Evolutionary conservation across 2,888 invertebrate genomes (phyloP).

Genomic region (Amiota communis): DNA sequence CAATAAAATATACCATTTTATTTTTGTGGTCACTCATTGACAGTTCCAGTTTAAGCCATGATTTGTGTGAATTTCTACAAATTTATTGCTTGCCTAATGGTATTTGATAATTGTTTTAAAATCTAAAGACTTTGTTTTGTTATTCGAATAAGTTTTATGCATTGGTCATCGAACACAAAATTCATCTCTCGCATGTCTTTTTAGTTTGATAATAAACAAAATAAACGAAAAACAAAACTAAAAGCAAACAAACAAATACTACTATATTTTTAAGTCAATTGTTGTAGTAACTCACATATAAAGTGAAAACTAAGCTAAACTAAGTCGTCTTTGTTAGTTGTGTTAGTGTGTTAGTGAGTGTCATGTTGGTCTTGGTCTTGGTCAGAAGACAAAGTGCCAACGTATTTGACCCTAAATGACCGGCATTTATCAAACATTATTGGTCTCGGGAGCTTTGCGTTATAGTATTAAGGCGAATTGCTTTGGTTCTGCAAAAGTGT

Average conservation of each 20-base stretch:
- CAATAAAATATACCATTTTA: no score
- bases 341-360: background rate
- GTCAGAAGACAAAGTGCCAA: conserved; percentile 39
- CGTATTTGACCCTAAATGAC: conserved; percentile 68
- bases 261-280: background rate
- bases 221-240: background rate
- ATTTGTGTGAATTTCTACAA: conserved; percentile 47
- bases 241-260: no score
- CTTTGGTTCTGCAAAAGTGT: background rate
- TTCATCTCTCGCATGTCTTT: no score
- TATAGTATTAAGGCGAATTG: conserved; percentile 64
- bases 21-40: no score
- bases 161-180: no score
- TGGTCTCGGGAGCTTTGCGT: conserved; percentile 63
- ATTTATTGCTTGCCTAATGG: no score
- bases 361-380: background rate
- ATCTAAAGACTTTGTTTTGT: no score
- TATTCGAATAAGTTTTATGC: no score
- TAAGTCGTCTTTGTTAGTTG: background rate
- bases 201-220: background rate
- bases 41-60: conserved; percentile 41
- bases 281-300: conserved; percentile 1
- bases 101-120: no score
- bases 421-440: conserved; percentile 69
- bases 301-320: background rate